These are phyloP conservation scores for Monomorium pharaonis DNA, from an alignment of 1,140 invertebrate species.

Conservation along the genomic window DNA sequence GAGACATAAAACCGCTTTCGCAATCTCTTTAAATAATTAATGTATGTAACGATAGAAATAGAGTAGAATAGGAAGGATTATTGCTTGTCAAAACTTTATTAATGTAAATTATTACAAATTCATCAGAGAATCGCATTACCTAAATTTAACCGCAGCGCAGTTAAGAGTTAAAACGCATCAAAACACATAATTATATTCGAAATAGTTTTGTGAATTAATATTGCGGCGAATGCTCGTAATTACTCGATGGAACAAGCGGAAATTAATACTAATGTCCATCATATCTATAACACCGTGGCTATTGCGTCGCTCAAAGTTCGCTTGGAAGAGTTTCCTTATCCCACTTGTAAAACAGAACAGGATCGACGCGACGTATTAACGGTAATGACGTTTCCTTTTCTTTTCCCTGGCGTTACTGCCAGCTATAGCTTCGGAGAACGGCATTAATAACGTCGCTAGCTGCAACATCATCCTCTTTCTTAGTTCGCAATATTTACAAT, in stretches of 20 bases:
- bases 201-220: constrained; percentile 47
- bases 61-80: too few species aligned
- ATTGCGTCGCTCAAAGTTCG: not conserved
- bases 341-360: not conserved
- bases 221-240: not conserved
- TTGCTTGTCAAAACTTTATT: not conserved
- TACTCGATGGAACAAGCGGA: not conserved
- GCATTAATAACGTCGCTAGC: constrained; percentile 11
- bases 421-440: not conserved
- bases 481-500: constrained; percentile 20
- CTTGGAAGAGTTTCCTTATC: not conserved
- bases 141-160: not conserved
- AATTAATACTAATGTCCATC: not conserved
- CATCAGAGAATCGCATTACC: constrained; percentile 1
- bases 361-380: not conserved
- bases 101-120: constrained; percentile 33
- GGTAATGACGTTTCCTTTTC: not conserved
- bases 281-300: not conserved
- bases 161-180: constrained; percentile 5
- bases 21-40: not conserved
- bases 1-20: too few species aligned
- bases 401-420: not conserved
- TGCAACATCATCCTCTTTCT: not conserved
- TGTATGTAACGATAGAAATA: not conserved
- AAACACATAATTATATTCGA: constrained; percentile 2